Evolutionary conservation across 2,113 vertebrate species (phyloP), one percentile per base, ranked within the genome.

Genomic region (Elaphurus davidianus): DNA sequence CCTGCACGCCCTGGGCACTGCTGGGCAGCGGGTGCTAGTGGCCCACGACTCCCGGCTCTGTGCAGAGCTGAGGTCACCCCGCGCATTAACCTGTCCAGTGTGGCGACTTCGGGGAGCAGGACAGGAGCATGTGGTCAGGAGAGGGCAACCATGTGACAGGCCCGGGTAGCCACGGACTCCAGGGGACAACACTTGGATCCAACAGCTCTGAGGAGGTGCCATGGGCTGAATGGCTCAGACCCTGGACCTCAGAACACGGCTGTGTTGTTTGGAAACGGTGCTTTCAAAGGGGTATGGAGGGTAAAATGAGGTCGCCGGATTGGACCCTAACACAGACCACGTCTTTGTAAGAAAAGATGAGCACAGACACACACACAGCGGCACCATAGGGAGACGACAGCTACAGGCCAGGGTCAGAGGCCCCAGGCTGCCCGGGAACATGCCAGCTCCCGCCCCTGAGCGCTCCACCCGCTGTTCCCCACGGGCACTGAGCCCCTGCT

Each of bases 101-200:
- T 1, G 7, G 57, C 4, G 45, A 11, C 21, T 43, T 17, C 0
- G 0, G 82, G 10, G n/a, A 15, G 7, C 4, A 2, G 88, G 17
- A 17, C 28, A n/a, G 45, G 54, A 23, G 55, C 1, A 6, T 43
- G 7, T 5, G 74, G n/a, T 54, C 45, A 28, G 47, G 12, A 50
- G 13, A 19, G 54, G 43, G 2, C 25, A 6, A 13, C 33, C 5
- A 7, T 27, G 30, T 14, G 25, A 33, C 13, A 9, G 21, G n/a
- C 45, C 27, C 45, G 17, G 33, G 45, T 17, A 28, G n/a, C 55
- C 84, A 40, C 0, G 1, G n/a, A 57, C 17, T 40, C 82, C 25
- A 9, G 9, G 8, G 45, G 8, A 28, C 67, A 60, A 19, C 25
- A 45, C 14, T 81, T 19, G 7, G 19, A 43, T 30, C 27, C 15